phyloP scores from a whole-genome alignment of 2,113 vertebrate species.

The Neomonachus schauinslandi region DNA sequence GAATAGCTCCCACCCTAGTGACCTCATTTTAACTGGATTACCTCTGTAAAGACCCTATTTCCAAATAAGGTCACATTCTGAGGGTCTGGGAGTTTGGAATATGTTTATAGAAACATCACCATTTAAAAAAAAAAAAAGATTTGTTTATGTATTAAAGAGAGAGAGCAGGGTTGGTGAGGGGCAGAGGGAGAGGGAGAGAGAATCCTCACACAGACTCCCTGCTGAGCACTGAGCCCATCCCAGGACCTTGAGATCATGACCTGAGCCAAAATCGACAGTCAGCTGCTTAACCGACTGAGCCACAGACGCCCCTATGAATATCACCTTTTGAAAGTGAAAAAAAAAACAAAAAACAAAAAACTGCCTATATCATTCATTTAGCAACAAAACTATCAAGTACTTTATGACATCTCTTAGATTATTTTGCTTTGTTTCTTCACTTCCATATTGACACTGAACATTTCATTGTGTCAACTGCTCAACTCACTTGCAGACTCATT shows the following conservation, averaged over 20 bases:
- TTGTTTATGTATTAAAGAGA: background rate
- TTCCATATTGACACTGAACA: background rate
- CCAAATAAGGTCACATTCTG: background rate
- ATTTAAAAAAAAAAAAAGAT: background rate
- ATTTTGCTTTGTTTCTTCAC: background rate
- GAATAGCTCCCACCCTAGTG: background rate
- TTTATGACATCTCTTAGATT: background rate
- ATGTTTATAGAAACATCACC: background rate
- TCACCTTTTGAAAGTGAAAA: background rate
- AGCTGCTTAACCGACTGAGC: background rate
- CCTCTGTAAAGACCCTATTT: background rate
- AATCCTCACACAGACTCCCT: background rate
- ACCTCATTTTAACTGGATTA: background rate
- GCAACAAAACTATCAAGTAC: background rate
- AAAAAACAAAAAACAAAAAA: no score
- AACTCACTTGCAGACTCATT: background rate
- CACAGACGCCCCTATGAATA: background rate
- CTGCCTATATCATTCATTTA: background rate
- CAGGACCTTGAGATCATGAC: background rate
- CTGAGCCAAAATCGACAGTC: background rate
- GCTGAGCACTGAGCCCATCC: background rate
- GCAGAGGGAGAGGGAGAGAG: background rate
- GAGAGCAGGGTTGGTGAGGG: background rate
- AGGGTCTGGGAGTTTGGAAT: background rate
- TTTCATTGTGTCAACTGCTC: background rate